Evolutionary conservation across 1,140 invertebrate genomes (phyloP).

Genomic region (Copidosoma floridanum): DNA sequence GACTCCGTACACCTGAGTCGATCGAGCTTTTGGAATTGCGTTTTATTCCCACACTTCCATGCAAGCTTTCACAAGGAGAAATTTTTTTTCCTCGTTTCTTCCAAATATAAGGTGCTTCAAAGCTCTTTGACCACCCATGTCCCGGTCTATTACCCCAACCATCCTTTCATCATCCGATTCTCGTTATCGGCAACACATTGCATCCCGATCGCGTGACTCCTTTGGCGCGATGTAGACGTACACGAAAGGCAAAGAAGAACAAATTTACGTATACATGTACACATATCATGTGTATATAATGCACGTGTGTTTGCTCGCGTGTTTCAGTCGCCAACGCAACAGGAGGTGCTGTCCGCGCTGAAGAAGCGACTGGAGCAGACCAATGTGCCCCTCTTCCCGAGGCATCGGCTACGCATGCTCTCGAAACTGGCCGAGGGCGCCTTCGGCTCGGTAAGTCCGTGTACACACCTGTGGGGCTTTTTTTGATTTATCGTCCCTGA

Average conservation of each 20-base stretch:
- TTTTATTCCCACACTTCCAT: not conserved
- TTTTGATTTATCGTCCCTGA: not conserved
- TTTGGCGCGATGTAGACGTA: no score
- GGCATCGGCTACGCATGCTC: constrained; percentile 82
- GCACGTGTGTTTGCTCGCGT: constrained; percentile 29
- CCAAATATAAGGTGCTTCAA: no score
- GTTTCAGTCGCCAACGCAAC: constrained; percentile 69
- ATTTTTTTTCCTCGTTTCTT: no score
- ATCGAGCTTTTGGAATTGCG: not conserved
- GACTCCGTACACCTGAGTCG: not conserved
- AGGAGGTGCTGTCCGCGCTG: constrained; percentile 68
- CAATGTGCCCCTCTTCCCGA: constrained; percentile 76
- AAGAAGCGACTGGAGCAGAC: constrained; percentile 70
- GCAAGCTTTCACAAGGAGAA: not conserved
- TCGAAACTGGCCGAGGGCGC: constrained; percentile 87
- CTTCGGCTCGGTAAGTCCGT: constrained; percentile 78
- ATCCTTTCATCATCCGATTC: no score
- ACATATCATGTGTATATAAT: no score
- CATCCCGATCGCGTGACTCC: no score
- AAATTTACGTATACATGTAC: no score
- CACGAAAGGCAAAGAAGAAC: no score
- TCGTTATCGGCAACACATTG: no score
- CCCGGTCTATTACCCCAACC: no score
- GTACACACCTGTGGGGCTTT: not conserved
- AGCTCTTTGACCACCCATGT: no score